These are phyloP conservation scores for Chymomyza procnemis DNA, from an alignment of 2,888 invertebrate species.

Conservation along the genomic window DNA sequence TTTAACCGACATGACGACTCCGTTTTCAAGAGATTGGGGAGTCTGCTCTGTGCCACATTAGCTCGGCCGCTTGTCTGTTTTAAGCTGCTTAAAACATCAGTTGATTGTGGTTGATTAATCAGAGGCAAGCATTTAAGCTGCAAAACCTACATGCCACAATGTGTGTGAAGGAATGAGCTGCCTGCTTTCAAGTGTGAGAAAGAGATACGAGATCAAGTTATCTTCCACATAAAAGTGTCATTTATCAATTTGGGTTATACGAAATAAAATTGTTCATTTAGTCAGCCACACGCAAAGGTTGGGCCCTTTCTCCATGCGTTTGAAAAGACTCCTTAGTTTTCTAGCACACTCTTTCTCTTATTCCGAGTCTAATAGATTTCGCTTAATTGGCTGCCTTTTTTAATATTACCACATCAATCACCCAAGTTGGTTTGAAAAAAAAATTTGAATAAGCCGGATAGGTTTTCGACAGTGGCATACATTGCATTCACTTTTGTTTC, in stretches of 20 bases:
- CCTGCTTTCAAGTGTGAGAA: background rate
- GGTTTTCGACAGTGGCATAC: too few species aligned
- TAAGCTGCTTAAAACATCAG: slow-evolving; percentile 73
- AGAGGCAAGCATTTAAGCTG: slow-evolving; percentile 70
- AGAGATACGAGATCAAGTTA: slow-evolving; percentile 30
- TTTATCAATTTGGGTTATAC: slow-evolving; percentile 60
- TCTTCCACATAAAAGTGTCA: slow-evolving; percentile 71
- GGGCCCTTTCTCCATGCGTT: background rate
- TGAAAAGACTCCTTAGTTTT: background rate
- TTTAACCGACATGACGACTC: slow-evolving; percentile 33
- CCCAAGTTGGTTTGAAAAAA: slow-evolving; percentile 28
- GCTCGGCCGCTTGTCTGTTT: slow-evolving; percentile 36
- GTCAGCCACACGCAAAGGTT: slow-evolving; percentile 36
- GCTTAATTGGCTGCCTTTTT: slow-evolving; percentile 67
- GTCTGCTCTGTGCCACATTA: background rate
- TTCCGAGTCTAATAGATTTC: slow-evolving; percentile 55
- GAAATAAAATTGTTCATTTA: background rate
- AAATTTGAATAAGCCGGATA: background rate
- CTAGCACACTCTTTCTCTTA: background rate
- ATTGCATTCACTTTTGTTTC: too few species aligned
- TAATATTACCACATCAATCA: slow-evolving; percentile 69
- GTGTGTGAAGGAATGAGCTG: too few species aligned
- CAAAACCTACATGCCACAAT: slow-evolving; percentile 1
- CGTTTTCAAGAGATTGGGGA: slow-evolving; percentile 4
- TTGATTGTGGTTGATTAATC: slow-evolving; percentile 72